Percentiles rank a stretch among this genome's conserved stretches.
Conservation (phyloP, 2,113 vertebrate species). For the Natator depressus region DNA sequence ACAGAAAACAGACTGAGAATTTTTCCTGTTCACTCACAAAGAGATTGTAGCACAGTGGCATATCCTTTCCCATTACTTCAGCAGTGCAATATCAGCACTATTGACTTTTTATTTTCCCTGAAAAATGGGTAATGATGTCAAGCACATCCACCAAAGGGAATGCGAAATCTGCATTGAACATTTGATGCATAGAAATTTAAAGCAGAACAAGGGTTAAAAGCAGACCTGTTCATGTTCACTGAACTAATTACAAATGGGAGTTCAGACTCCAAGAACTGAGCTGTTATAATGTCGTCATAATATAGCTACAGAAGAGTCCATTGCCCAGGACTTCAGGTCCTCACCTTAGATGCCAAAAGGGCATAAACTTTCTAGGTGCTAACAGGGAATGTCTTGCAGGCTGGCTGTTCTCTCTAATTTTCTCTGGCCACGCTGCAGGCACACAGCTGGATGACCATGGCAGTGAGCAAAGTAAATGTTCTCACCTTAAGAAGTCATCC, state of each 20-base stretch:
- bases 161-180: not conserved
- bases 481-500: too few species aligned
- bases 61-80: not conserved
- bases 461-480: not conserved
- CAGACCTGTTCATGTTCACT: not conserved
- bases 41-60: not conserved
- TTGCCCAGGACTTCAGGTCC: not conserved
- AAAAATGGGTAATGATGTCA: not conserved
- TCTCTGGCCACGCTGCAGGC: not conserved
- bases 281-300: not conserved
- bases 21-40: not conserved
- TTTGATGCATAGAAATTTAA: not conserved
- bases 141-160: not conserved
- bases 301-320: not conserved
- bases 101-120: not conserved
- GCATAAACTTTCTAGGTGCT: not conserved
- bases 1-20: not conserved
- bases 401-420: not conserved
- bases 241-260: not conserved
- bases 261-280: not conserved
- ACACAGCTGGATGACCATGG: not conserved
- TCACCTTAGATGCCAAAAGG: not conserved
- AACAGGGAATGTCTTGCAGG: not conserved
- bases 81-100: not conserved
- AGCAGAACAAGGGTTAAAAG: not conserved